phyloP scores from a whole-genome alignment of 2,113 vertebrate species.

The Dryoscopus gambensis region DNA sequence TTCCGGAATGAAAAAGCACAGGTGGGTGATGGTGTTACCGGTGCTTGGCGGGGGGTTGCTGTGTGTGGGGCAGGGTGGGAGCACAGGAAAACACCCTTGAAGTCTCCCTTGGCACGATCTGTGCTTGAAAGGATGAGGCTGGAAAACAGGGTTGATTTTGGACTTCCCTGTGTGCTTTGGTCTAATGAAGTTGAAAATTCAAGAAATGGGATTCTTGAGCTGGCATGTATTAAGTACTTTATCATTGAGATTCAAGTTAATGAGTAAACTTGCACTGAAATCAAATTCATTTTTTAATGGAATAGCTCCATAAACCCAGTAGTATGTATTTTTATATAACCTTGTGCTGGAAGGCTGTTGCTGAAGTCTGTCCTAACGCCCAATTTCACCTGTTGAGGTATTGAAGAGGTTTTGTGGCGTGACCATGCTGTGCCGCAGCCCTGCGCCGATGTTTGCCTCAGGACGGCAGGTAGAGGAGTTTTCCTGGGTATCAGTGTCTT shows the following conservation, averaged over 20 bases:
- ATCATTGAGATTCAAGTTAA: not conserved
- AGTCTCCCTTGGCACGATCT: not conserved
- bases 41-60: not conserved
- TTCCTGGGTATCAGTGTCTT: not conserved
- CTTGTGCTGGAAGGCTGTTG: not conserved
- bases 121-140: not conserved
- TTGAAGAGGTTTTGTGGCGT: too few species aligned
- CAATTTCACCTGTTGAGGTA: not conserved
- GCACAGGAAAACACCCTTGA: not conserved
- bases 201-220: not conserved
- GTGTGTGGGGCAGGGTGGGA: not conserved
- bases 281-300: not conserved
- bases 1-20: not conserved
- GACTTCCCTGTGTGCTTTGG: not conserved
- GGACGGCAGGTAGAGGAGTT: not conserved
- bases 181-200: not conserved
- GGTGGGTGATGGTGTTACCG: not conserved
- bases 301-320: not conserved
- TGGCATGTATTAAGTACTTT: not conserved
- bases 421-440: fast-evolving
- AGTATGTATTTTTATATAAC: not conserved
- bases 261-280: not conserved
- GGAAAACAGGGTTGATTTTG: not conserved
- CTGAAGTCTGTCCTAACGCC: not conserved
- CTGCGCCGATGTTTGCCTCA: fast-evolving